Evolutionary conservation across 2,888 invertebrate genomes (phyloP), one percentile per base, ranked within the genome.

Genomic region (Sturmia bella): DNA sequence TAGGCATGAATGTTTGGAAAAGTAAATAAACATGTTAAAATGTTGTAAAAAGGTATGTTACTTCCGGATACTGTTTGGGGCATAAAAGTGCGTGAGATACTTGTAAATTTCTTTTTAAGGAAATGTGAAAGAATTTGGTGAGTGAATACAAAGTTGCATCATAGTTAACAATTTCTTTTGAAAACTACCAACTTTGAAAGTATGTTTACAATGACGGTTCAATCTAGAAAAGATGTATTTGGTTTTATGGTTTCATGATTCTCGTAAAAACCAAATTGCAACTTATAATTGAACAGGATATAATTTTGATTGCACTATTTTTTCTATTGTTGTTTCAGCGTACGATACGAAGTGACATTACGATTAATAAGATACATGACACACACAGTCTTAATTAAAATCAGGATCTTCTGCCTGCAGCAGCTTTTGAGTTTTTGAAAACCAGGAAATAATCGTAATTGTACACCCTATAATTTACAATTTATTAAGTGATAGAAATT

Each of bases 281-380:
- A n/a, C n/a, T n/a, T n/a, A n/a, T n/a, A n/a, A n/a, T n/a, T n/a
- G n/a, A n/a, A n/a, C n/a, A n/a, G n/a, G n/a, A n/a, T n/a, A n/a
- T n/a, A n/a, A n/a, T n/a, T n/a, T n/a, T n/a, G n/a, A n/a, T n/a
- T n/a, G n/a, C n/a, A n/a, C n/a, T n/a, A n/a, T n/a, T n/a, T n/a
- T n/a, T n/a, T n/a, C n/a, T n/a, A n/a, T n/a, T n/a, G n/a, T n/a
- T n/a, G n/a, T n/a, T n/a, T n/a, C n/a, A n/a, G n/a, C n/a, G n/a
- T n/a, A n/a, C n/a, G n/a, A n/a, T n/a, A n/a, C n/a, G n/a, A 80
- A 57, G 13, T 83, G 76, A 83, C 84, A 84, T 76, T 74, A 70
- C 66, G 80, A 82, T 84, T 80, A 84, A 84, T 84, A 83, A 72
- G 45, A 69, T 83, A 83, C 82, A 82, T 48, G 80, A 32, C 32